These are phyloP conservation scores for Drosophila jambulina DNA, from an alignment of 1,140 invertebrate genomes.

Conservation along the genomic window DNA sequence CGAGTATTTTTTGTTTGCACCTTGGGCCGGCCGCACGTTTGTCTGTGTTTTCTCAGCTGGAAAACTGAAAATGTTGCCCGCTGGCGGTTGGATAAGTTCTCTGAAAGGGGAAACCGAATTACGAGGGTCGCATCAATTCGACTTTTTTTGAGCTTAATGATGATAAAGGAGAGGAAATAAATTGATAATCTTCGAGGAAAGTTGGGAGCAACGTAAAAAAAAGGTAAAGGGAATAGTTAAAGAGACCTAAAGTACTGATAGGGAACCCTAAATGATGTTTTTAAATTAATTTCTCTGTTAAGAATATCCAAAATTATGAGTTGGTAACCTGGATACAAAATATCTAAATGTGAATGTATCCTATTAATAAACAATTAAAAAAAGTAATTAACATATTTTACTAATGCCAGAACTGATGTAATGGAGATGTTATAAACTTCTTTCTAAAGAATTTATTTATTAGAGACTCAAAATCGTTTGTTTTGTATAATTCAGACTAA, in stretches of 20 bases:
- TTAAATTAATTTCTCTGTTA: not conserved
- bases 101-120: conserved; percentile 44
- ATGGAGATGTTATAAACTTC: not conserved
- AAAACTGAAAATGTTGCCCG: conserved; percentile 65
- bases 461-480: not conserved
- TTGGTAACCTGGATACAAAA: not conserved
- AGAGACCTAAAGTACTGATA: not conserved
- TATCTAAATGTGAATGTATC: not conserved
- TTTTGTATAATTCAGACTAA: not conserved
- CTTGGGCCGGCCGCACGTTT: conserved; percentile 49
- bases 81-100: conserved; percentile 45
- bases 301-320: not conserved
- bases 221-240: not conserved
- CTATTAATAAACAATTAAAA: not conserved
- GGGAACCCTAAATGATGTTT: not conserved
- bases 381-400: not conserved
- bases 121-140: conserved; percentile 36
- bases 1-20: conserved; percentile 45
- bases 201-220: not conserved
- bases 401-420: not conserved
- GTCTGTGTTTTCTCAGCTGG: conserved; percentile 59
- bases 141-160: conserved; percentile 32
- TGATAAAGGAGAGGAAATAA: conserved; percentile 9
- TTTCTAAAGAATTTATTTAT: not conserved
- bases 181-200: not conserved